Evolutionary conservation across 2,888 invertebrate genomes (phyloP).

Genomic region (Piscicola geometra): DNA sequence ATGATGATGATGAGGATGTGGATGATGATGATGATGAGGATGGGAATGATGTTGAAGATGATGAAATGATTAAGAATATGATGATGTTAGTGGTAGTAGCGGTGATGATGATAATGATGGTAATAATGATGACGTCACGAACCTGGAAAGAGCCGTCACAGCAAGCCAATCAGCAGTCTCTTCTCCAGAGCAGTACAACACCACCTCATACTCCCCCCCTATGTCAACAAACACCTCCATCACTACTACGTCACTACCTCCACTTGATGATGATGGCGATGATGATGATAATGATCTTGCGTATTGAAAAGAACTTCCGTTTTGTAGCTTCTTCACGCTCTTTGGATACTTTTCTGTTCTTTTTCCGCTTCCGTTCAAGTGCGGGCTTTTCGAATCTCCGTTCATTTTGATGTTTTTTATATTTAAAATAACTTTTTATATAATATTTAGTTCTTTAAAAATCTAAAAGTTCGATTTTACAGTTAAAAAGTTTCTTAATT

Average conservation of each 20-base stretch:
- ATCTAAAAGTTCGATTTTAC: neutral
- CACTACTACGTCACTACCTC: neutral
- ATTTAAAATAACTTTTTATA: too few relatives aligned
- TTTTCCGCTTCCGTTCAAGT: too few relatives aligned
- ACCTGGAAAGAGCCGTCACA: neutral
- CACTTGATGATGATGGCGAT: too few relatives aligned
- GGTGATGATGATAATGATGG: too few relatives aligned
- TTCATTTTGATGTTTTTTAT: neutral
- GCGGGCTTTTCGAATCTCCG: neutral
- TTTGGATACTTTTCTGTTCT: too few relatives aligned
- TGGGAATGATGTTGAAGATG: too few relatives aligned
- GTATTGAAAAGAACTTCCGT: conserved; percentile 4
- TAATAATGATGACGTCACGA: too few relatives aligned
- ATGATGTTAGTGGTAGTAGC: too few relatives aligned
- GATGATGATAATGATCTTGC: too few relatives aligned
- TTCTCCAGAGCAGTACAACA: neutral
- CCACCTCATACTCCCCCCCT: neutral
- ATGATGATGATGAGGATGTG: too few relatives aligned
- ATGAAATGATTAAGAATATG: too few relatives aligned
- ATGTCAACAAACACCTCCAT: neutral
- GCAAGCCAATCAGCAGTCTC: neutral
- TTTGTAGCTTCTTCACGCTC: neutral
- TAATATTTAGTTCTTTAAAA: neutral
- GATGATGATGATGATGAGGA: too few relatives aligned
- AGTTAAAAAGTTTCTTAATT: neutral